phyloP scores from a whole-genome alignment of 2,113 vertebrate genomes.

The Phodopus roborovskii region DNA sequence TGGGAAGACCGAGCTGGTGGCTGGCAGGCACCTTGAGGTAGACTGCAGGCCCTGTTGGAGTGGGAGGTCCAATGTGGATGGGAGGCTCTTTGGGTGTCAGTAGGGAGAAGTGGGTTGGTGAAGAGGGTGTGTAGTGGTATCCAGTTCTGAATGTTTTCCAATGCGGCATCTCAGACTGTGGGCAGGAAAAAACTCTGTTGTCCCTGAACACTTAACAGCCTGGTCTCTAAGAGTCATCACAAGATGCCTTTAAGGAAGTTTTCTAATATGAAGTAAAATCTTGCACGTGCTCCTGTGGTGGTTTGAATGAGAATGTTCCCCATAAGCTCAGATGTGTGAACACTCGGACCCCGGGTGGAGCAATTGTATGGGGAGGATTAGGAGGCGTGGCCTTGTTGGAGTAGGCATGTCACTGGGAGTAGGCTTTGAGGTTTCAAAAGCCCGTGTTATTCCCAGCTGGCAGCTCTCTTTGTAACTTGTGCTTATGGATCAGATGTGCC shows the following conservation, averaged over 20 bases:
- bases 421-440: background rate
- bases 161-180: conserved; percentile 66
- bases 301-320: background rate
- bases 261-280: background rate
- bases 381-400: background rate
- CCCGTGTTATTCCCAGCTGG: background rate
- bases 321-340: background rate
- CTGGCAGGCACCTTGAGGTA: background rate
- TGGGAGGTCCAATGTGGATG: background rate
- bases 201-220: conserved; percentile 7
- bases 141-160: conserved; percentile 53
- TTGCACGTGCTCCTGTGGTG: background rate
- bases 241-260: conserved; percentile 5
- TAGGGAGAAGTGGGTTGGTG: fast-evolving
- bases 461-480: background rate
- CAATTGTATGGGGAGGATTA: background rate
- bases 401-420: background rate
- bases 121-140: background rate
- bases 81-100: conserved; percentile 1
- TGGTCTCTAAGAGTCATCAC: background rate
- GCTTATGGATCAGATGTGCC: background rate
- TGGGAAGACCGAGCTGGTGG: background rate
- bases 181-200: conserved; percentile 33
- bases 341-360: background rate
- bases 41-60: background rate